These are phyloP conservation scores for Yponomeuta cagnagella DNA, from an alignment of 2,888 invertebrate species.

Conservation along the genomic window DNA sequence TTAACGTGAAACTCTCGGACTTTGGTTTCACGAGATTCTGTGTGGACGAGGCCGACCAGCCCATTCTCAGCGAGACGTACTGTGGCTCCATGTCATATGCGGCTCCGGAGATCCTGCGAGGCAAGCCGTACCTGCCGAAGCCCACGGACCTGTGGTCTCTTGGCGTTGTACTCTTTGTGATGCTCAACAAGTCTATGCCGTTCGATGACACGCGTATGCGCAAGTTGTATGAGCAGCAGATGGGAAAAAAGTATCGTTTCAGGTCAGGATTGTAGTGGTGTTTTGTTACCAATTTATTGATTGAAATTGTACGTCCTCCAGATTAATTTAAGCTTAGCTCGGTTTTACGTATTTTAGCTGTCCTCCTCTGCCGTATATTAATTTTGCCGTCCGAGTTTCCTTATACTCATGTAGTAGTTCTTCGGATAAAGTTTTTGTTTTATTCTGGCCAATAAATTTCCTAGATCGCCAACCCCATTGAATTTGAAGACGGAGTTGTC, in stretches of 20 bases:
- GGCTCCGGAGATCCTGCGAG: constrained; percentile 88
- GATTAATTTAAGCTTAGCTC: not conserved
- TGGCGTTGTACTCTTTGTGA: constrained; percentile 87
- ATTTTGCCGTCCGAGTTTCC: too few relatives aligned
- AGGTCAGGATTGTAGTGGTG: constrained; percentile 3
- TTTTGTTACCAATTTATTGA: not conserved
- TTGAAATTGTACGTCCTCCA: not conserved
- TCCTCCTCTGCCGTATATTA: not conserved
- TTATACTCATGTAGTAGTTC: too few relatives aligned
- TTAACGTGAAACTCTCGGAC: constrained; percentile 87
- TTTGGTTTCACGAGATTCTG: constrained; percentile 83
- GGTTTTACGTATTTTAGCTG: not conserved
- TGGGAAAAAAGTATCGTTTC: constrained; percentile 79
- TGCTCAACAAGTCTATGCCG: constrained; percentile 89
- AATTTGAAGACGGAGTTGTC: too few relatives aligned
- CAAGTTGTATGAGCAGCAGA: constrained; percentile 79
- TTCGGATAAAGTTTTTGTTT: too few relatives aligned
- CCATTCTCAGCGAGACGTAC: constrained; percentile 83
- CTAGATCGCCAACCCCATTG: too few relatives aligned
- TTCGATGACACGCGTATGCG: constrained; percentile 87
- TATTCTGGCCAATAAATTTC: too few relatives aligned
- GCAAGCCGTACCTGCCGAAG: constrained; percentile 82
- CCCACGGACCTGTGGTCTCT: constrained; percentile 88
- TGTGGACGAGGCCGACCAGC: constrained; percentile 49
- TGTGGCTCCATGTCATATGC: constrained; percentile 93